These are phyloP conservation scores for Falco biarmicus DNA, from an alignment of 2,797 vertebrate species.

Conservation along the genomic window DNA sequence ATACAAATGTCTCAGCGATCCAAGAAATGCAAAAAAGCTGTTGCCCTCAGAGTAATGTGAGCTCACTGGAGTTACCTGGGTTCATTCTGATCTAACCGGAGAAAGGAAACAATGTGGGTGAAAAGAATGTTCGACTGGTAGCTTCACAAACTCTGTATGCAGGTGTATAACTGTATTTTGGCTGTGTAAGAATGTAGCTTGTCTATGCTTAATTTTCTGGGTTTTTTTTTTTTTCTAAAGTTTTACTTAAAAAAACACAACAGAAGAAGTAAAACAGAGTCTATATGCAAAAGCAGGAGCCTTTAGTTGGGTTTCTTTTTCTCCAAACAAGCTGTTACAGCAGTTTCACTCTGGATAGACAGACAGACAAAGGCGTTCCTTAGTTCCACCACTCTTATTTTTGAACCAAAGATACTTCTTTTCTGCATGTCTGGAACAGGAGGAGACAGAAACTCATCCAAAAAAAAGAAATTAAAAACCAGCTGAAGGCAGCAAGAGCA, in stretches of 20 bases:
- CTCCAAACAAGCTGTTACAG: not conserved
- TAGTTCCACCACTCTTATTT: not conserved
- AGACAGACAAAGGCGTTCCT: not conserved
- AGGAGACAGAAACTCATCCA: not conserved
- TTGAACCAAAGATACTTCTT: not conserved
- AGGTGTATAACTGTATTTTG: not conserved
- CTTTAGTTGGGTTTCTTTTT: not conserved
- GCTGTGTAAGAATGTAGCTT: not conserved
- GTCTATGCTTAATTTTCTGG: not conserved
- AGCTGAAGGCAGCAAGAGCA: not conserved
- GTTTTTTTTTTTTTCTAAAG: not conserved
- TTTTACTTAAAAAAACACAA: not conserved
- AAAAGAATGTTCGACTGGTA: not conserved
- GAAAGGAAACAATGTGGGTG: not conserved
- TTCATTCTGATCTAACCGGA: not conserved
- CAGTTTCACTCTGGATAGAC: not conserved
- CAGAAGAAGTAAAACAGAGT: not conserved
- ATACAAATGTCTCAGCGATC: not conserved
- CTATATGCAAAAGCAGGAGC: not conserved
- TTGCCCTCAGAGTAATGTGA: not conserved
- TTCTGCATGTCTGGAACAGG: not conserved
- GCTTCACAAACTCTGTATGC: not conserved
- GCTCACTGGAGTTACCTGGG: not conserved
- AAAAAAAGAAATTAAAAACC: not conserved
- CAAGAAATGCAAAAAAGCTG: slow-evolving; percentile 12